Evolutionary conservation across 2,888 invertebrate genomes (phyloP).

Genomic region (Pteria penguin): DNA sequence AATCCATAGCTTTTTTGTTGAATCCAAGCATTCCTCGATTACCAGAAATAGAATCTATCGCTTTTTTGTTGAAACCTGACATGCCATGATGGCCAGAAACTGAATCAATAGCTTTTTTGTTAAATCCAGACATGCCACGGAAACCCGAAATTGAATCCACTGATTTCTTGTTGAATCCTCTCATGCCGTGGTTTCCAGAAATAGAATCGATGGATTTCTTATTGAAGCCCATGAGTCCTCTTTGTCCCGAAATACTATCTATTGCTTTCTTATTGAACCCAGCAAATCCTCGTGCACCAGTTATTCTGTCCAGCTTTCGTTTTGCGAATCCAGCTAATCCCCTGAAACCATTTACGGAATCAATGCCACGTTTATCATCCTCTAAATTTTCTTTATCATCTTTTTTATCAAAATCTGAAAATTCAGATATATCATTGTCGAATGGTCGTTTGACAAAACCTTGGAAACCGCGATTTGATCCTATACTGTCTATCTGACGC

Average conservation of each 20-base stretch:
- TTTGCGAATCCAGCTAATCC: slow-evolving; percentile 36
- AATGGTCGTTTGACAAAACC: slow-evolving; percentile 39
- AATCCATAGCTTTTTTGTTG: slow-evolving; percentile 39
- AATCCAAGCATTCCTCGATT: slow-evolving; percentile 29
- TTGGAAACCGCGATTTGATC: slow-evolving; percentile 25
- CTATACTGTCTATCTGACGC: slow-evolving; percentile 28
- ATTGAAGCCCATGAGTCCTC: slow-evolving; percentile 36
- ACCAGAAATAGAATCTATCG: slow-evolving; percentile 25
- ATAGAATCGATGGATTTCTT: slow-evolving; percentile 40
- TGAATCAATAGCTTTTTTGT: slow-evolving; percentile 15
- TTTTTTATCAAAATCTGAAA: slow-evolving; percentile 18
- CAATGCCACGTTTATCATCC: slow-evolving; percentile 21
- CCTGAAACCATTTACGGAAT: slow-evolving; percentile 21
- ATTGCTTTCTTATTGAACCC: slow-evolving; percentile 38
- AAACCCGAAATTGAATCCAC: slow-evolving; percentile 24
- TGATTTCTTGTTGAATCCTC: slow-evolving; percentile 34
- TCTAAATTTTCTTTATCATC: slow-evolving; percentile 11
- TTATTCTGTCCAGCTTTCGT: slow-evolving; percentile 35
- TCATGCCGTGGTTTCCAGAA: slow-evolving; percentile 16
- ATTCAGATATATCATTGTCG: slow-evolving; percentile 12
- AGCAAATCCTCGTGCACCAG: slow-evolving; percentile 29
- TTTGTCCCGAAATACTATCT: slow-evolving; percentile 33
- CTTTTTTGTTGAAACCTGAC: slow-evolving; percentile 28
- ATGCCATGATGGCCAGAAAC: slow-evolving; percentile 8
- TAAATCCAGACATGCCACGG: slow-evolving; percentile 6